These are phyloP conservation scores for Limnephilus marmoratus DNA, from an alignment of 2,888 invertebrate genomes.

Conservation along the genomic window DNA sequence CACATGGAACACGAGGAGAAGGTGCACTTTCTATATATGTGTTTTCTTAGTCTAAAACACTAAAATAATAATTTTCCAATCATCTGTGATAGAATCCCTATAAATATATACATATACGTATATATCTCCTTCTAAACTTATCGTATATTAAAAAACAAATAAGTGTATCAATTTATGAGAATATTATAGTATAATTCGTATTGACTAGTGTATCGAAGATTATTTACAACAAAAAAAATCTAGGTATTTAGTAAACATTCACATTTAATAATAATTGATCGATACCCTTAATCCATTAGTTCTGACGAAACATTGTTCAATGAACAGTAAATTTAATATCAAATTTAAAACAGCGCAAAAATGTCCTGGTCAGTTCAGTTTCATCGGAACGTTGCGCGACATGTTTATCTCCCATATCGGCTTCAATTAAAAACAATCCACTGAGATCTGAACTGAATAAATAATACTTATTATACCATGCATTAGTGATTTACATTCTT, in stretches of 20 bases:
- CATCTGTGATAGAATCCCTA: neutral
- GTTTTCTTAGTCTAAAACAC: neutral
- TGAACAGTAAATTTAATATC: neutral
- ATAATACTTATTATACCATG: too few species aligned
- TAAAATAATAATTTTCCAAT: neutral
- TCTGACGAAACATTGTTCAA: slow-evolving; percentile 8
- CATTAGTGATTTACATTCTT: neutral
- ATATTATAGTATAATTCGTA: neutral
- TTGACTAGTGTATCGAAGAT: neutral
- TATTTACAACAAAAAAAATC: neutral
- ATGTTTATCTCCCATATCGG: neutral
- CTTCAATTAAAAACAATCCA: neutral
- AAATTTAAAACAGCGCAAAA: neutral
- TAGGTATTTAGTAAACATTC: slow-evolving; percentile 19
- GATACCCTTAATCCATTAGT: slow-evolving; percentile 36
- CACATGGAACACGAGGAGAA: neutral
- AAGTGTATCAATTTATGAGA: neutral
- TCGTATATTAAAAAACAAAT: neutral
- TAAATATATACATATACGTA: neutral
- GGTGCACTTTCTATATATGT: neutral
- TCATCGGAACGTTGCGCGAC: neutral
- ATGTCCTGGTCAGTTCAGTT: neutral
- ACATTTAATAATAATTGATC: slow-evolving; percentile 32
- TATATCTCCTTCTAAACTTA: neutral
- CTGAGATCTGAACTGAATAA: slow-evolving; percentile 4